Conservation (phyloP, 2,797 vertebrate species). For the Triplophysa bombifrons region DNA sequence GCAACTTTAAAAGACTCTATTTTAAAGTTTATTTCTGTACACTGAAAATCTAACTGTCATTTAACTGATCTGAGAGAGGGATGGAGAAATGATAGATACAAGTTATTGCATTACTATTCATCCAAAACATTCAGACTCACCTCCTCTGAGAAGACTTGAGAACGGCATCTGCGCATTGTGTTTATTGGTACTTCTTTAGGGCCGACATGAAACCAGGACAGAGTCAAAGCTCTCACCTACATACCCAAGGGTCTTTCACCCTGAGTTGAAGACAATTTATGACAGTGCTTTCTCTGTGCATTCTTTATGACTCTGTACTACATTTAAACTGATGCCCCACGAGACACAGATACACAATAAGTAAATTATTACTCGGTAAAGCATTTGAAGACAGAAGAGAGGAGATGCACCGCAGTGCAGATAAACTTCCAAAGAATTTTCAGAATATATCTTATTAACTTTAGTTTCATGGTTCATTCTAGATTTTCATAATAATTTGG, state of each 20-base stretch:
- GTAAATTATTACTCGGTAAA: slow-evolving; percentile 16
- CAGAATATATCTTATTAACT: too few species aligned
- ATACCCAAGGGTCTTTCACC: not conserved
- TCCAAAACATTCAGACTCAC: too few species aligned
- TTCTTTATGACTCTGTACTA: slow-evolving; percentile 3
- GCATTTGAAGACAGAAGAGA: not conserved
- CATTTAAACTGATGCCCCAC: not conserved
- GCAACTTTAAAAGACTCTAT: too few species aligned
- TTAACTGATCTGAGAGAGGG: too few species aligned
- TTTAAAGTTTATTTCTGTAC: too few species aligned
- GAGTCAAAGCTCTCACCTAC: not conserved
- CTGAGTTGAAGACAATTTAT: slow-evolving; percentile 10
- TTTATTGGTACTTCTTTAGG: too few species aligned
- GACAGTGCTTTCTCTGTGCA: slow-evolving; percentile 6
- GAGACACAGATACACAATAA: slow-evolving; percentile 4
- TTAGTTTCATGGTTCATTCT: not conserved
- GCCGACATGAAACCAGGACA: not conserved
- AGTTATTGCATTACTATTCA: too few species aligned
- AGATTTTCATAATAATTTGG: not conserved
- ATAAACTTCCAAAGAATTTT: not conserved
- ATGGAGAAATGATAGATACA: too few species aligned
- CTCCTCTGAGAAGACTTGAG: too few species aligned
- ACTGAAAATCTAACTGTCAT: too few species aligned
- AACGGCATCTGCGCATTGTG: too few species aligned
- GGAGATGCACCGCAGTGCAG: not conserved